Percentiles rank a stretch among this genome's conserved stretches.
Evolutionary conservation across 2,888 invertebrate genomes (phyloP).

Genomic region (Argyra leucocephala): DNA sequence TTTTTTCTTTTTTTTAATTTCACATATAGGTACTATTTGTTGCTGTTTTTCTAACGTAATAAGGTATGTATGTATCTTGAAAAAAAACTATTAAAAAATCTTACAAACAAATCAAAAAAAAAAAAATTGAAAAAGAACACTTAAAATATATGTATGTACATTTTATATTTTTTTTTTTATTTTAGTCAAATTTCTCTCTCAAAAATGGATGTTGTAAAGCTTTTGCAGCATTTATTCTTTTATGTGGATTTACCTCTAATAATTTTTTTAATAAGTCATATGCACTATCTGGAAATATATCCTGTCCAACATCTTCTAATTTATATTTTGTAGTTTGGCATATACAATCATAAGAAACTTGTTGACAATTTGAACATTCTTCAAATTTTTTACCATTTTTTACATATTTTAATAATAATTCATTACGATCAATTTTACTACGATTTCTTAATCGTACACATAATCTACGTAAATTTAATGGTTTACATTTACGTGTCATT

Average conservation of each 20-base stretch:
- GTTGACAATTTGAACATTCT: slow-evolving; percentile 41
- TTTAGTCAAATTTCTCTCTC: slow-evolving; percentile 18
- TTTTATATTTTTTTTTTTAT: not conserved
- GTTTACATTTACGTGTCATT: slow-evolving; percentile 46
- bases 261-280: slow-evolving; percentile 62
- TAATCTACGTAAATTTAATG: slow-evolving; percentile 44
- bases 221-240: slow-evolving; percentile 60
- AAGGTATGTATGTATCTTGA: no score
- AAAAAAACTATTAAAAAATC: no score
- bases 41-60: no score
- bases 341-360: slow-evolving; percentile 41
- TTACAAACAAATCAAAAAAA: no score
- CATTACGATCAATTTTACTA: slow-evolving; percentile 33
- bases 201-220: slow-evolving; percentile 73
- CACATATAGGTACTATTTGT: no score
- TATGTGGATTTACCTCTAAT: slow-evolving; percentile 68
- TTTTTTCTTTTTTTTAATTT: no score
- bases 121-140: not conserved
- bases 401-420: slow-evolving; percentile 32
- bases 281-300: slow-evolving; percentile 57
- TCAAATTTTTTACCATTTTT: slow-evolving; percentile 32
- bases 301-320: slow-evolving; percentile 35
- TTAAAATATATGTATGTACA: no score
- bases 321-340: slow-evolving; percentile 35
- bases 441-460: slow-evolving; percentile 44